Percentiles rank a stretch among this genome's conserved stretches.
These are phyloP conservation scores for Sebastes matsubarae DNA, from an alignment of 2,797 vertebrate species.

Conservation along the genomic window DNA sequence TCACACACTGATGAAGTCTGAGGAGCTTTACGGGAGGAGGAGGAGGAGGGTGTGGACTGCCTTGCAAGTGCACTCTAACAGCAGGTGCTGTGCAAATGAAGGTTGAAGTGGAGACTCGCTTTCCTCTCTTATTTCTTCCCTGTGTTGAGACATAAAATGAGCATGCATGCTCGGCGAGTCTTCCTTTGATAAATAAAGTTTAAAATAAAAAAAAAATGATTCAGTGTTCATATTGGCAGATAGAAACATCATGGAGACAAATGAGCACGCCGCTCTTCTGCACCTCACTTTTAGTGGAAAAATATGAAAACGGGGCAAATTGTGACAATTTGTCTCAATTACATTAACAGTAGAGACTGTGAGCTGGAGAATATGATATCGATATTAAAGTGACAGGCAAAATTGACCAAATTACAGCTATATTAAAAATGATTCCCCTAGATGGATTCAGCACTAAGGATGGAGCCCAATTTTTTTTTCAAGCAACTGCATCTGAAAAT, in stretches of 20 bases:
- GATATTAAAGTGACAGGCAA: conserved; percentile 58
- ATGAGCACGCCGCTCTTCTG: not conserved
- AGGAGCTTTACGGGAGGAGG: not conserved
- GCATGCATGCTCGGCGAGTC: not conserved
- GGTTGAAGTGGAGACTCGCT: not conserved
- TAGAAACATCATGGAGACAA: conserved; percentile 16
- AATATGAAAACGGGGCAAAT: conserved; percentile 49
- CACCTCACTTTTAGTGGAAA: conserved; percentile 6
- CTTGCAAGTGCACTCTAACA: not conserved
- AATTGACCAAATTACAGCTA: conserved; percentile 62
- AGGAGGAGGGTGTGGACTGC: not conserved
- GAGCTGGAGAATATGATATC: conserved; percentile 54
- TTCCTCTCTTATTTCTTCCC: not conserved
- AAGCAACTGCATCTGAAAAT: conserved; percentile 59
- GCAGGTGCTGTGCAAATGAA: not conserved
- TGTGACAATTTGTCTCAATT: conserved; percentile 66
- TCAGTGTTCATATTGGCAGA: conserved; percentile 6
- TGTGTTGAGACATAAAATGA: not conserved
- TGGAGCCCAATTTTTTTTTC: conserved; percentile 46
- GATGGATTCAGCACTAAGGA: conserved; percentile 60
- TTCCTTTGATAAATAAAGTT: conserved; percentile 14
- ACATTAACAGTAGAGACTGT: conserved; percentile 47
- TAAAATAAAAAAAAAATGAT: not conserved
- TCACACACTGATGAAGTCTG: not conserved
- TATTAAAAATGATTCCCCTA: conserved; percentile 64